These are phyloP conservation scores for Bombus superbus DNA, from an alignment of 1,140 invertebrate genomes.

Conservation along the genomic window DNA sequence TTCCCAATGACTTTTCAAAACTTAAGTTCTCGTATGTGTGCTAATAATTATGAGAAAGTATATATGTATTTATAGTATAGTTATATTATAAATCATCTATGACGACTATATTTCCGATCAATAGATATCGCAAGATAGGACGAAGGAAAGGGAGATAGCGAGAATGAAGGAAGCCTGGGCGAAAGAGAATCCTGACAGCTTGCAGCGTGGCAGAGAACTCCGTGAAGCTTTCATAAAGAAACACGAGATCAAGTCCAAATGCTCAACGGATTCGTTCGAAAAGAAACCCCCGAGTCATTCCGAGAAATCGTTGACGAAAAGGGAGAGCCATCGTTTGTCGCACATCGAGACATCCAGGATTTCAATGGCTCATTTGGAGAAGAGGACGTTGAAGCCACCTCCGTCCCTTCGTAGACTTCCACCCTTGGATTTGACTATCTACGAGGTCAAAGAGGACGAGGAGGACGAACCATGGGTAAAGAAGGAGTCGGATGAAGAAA, in stretches of 20 bases:
- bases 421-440: constrained; percentile 50
- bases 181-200: constrained; percentile 59
- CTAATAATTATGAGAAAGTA: no score
- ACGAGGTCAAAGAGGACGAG: constrained; percentile 45
- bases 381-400: constrained; percentile 42
- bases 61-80: no score
- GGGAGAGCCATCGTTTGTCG: neutral
- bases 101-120: neutral
- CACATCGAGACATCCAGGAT: neutral
- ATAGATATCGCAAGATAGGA: constrained; percentile 63
- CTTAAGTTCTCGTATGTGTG: neutral
- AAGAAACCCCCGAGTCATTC: neutral
- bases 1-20: neutral
- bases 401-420: constrained; percentile 28
- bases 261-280: neutral
- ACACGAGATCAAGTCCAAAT: neutral
- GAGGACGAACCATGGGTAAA: constrained; percentile 39
- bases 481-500: constrained; percentile 55
- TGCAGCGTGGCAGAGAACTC: constrained; percentile 56
- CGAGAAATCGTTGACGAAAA: neutral
- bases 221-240: constrained; percentile 60
- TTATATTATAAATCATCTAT: neutral
- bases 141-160: constrained; percentile 57
- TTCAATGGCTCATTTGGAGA: constrained; percentile 3
- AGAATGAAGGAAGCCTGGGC: constrained; percentile 68